Evolutionary conservation across 1,140 invertebrate species (phyloP).

Genomic region (Hyphantria cunea): DNA sequence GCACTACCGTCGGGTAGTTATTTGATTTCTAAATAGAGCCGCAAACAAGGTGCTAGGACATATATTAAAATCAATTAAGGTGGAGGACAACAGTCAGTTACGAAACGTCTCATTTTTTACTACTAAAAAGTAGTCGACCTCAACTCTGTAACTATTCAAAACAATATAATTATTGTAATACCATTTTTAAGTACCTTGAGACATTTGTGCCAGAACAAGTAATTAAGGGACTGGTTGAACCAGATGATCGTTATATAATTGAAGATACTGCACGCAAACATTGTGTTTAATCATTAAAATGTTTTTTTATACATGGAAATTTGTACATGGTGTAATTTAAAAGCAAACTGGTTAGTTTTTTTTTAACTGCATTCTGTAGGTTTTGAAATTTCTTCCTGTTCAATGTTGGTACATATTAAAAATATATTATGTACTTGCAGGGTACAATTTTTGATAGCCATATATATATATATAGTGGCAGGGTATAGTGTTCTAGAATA

Average conservation of each 20-base stretch:
- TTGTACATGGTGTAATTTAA: no score
- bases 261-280: background rate
- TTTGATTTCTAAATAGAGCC: conserved; percentile 16
- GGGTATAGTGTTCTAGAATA: no score
- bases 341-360: no score
- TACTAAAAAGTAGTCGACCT: conserved; percentile 45
- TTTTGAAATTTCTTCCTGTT: no score
- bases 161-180: conserved; percentile 44
- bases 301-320: no score
- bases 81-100: conserved; percentile 48
- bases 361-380: no score
- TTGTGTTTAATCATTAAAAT: background rate
- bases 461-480: no score
- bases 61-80: conserved; percentile 53
- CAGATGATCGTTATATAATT: background rate
- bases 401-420: no score
- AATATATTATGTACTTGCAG: no score
- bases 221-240: conserved; percentile 6
- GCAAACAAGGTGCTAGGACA: conserved; percentile 30
- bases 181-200: conserved; percentile 31
- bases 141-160: conserved; percentile 32
- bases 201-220: conserved; percentile 14
- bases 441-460: no score
- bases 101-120: conserved; percentile 46
- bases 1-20: conserved; percentile 21